Percentiles rank a stretch among this genome's conserved stretches.
Conservation (phyloP, 2,113 vertebrate genomes). For the Saccopteryx leptura region DNA sequence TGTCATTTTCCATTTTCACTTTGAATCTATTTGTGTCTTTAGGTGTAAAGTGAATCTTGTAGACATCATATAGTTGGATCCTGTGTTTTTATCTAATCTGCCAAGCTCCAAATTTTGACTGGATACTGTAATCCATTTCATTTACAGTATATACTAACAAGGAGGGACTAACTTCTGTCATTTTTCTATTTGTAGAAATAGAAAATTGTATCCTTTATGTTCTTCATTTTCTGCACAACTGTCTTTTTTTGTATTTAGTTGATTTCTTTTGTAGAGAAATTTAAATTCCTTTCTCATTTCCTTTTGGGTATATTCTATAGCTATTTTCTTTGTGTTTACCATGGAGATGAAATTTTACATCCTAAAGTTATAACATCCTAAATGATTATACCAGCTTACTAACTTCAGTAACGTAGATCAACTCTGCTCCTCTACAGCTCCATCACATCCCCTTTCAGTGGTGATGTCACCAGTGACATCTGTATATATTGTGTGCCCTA, state of each 20-base stretch:
- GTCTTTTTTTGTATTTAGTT: not conserved
- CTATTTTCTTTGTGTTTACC: not conserved
- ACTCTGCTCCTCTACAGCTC: not conserved
- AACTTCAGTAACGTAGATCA: not conserved
- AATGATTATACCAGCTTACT: not conserved
- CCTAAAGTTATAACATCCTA: not conserved
- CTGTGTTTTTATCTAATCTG: not conserved
- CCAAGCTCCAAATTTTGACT: not conserved
- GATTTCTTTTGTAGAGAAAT: not conserved
- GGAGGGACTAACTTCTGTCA: not conserved
- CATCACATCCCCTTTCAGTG: not conserved
- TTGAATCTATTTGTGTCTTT: not conserved
- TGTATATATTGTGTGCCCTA: not conserved
- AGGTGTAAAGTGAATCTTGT: not conserved
- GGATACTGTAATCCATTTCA: not conserved
- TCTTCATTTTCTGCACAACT: not conserved
- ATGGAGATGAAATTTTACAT: conserved; percentile 5
- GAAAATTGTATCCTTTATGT: not conserved
- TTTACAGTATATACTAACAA: not conserved
- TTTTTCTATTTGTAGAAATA: not conserved
- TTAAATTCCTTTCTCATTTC: not conserved
- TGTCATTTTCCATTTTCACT: not conserved
- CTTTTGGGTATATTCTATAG: not conserved
- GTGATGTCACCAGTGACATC: not conserved
- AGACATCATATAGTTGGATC: not conserved